These are phyloP conservation scores for Thunnus albacares DNA, from an alignment of 2,797 vertebrate genomes.

Conservation along the genomic window DNA sequence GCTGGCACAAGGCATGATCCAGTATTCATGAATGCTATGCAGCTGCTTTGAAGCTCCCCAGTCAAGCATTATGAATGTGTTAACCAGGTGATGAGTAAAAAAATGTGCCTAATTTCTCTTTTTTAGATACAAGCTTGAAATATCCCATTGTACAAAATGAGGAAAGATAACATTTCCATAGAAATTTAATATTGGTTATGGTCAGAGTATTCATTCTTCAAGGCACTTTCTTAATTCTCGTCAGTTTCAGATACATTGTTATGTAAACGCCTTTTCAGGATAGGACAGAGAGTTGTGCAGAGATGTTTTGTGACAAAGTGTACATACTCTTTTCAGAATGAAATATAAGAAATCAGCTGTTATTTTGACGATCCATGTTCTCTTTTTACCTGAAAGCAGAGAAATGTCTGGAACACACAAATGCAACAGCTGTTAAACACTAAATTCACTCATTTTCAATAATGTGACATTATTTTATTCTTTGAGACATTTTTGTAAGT, in stretches of 20 bases:
- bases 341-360: constrained; percentile 69
- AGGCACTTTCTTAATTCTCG: constrained; percentile 55
- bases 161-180: constrained; percentile 52
- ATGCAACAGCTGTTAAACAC: constrained; percentile 77
- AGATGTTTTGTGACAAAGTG: constrained; percentile 85
- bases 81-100: constrained; percentile 53
- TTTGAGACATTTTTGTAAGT: constrained; percentile 87
- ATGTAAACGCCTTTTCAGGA: constrained; percentile 69
- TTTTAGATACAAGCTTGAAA: constrained; percentile 67
- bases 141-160: constrained; percentile 66
- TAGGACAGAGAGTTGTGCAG: constrained; percentile 62
- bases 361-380: constrained; percentile 65
- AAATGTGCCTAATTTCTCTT: constrained; percentile 73
- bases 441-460: constrained; percentile 74
- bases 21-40: constrained; percentile 74
- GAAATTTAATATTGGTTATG: constrained; percentile 48
- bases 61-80: constrained; percentile 82
- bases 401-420: constrained; percentile 67
- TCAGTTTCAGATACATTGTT: constrained; percentile 55
- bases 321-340: constrained; percentile 84
- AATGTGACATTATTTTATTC: constrained; percentile 83
- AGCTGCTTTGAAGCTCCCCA: constrained; percentile 65
- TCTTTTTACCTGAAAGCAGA: constrained; percentile 82
- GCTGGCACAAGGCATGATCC: constrained; percentile 76
- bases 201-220: constrained; percentile 56